These are phyloP conservation scores for Sussaba pulchella DNA, from an alignment of 2,888 invertebrate genomes.

Conservation along the genomic window DNA sequence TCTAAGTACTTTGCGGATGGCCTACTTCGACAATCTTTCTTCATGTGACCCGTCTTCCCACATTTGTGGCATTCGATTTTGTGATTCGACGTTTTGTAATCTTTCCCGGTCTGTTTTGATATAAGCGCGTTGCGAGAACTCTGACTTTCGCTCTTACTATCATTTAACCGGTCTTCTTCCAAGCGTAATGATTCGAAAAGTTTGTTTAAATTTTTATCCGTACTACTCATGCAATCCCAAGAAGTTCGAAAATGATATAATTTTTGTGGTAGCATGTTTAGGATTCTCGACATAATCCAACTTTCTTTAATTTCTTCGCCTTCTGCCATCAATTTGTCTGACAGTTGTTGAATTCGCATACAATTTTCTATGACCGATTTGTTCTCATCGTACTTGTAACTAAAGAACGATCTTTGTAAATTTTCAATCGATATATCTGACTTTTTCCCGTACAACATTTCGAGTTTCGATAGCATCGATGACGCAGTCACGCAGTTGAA, in stretches of 20 bases:
- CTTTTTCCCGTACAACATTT: constrained; percentile 69
- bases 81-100: constrained; percentile 49
- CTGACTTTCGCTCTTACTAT: constrained; percentile 39
- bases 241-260: constrained; percentile 70
- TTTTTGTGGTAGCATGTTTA: constrained; percentile 68
- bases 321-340: constrained; percentile 65
- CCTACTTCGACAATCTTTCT: constrained; percentile 67
- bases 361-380: constrained; percentile 70
- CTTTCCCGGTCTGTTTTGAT: constrained; percentile 51
- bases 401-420: constrained; percentile 71
- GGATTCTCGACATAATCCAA: constrained; percentile 69
- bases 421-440: constrained; percentile 68
- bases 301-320: constrained; percentile 69
- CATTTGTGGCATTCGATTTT: constrained; percentile 67
- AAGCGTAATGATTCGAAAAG: constrained; percentile 52
- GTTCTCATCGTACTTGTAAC: constrained; percentile 66
- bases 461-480: constrained; percentile 69
- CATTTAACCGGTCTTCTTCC: constrained; percentile 60
- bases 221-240: constrained; percentile 66
- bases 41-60: constrained; percentile 67
- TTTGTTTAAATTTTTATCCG: constrained; percentile 56
- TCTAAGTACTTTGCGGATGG: constrained; percentile 70
- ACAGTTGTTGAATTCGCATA: constrained; percentile 62
- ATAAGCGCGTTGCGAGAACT: constrained; percentile 59
- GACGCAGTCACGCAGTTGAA: constrained; percentile 68